Percentiles rank a stretch among this genome's conserved stretches.
Evolutionary conservation across 2,888 invertebrate species (phyloP).

Genomic region (Boloria euphrosyne): DNA sequence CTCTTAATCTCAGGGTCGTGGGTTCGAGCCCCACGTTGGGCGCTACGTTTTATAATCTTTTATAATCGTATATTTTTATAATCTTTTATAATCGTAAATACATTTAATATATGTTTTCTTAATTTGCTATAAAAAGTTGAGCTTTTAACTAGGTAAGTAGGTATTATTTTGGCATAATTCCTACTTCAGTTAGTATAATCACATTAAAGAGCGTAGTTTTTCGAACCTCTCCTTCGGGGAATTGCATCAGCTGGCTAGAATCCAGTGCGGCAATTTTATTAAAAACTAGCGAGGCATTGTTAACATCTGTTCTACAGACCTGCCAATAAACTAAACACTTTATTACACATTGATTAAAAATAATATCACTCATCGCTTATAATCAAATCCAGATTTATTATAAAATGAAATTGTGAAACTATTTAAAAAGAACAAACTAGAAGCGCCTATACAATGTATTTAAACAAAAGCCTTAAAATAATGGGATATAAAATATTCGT

Average conservation of each 20-base stretch:
- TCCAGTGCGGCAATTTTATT: slow-evolving; percentile 64
- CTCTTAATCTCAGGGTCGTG: slow-evolving; percentile 86
- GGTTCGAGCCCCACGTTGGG: slow-evolving; percentile 85
- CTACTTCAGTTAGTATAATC: slow-evolving; percentile 11
- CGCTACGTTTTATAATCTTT: slow-evolving; percentile 47
- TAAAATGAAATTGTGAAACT: no score
- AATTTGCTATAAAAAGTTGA: no score
- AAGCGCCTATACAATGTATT: neutral
- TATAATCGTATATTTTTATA: slow-evolving; percentile 25
- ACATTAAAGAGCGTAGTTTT: slow-evolving; percentile 7
- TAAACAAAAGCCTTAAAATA: no score
- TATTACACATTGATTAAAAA: no score
- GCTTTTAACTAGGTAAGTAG: no score
- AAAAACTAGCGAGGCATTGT: slow-evolving; percentile 57
- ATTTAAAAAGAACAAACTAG: no score
- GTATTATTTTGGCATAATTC: no score
- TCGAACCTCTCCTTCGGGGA: slow-evolving; percentile 21
- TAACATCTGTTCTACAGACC: slow-evolving; percentile 55
- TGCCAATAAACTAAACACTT: slow-evolving; percentile 29
- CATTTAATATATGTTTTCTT: no score
- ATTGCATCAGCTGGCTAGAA: slow-evolving; percentile 50
- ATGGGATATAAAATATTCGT: no score
- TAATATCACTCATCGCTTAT: no score
- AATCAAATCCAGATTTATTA: no score
- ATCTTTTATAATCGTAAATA: slow-evolving; percentile 36